Percentiles rank a stretch among this genome's conserved stretches.
These are phyloP conservation scores for Tor tambroides DNA, from an alignment of 2,113 vertebrate species.

Conservation along the genomic window DNA sequence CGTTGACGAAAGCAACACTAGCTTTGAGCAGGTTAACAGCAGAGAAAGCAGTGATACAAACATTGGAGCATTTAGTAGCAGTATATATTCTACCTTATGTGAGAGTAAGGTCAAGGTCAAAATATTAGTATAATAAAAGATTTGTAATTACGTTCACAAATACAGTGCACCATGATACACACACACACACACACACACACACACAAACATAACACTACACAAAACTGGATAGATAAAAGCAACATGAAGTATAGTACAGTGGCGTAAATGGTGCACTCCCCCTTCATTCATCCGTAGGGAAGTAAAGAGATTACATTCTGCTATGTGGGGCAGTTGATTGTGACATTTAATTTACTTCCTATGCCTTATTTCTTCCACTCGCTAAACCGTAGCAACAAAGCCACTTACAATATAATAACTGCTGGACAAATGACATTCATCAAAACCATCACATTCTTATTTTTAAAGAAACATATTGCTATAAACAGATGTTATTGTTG, in stretches of 20 bases:
- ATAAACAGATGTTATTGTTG: too few relatives aligned
- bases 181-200: neutral
- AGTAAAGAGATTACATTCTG: slow-evolving; percentile 42
- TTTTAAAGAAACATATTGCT: too few relatives aligned
- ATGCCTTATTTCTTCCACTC: slow-evolving; percentile 21
- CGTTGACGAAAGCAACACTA: too few relatives aligned
- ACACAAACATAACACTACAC: neutral
- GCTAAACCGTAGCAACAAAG: neutral
- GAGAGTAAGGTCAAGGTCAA: neutral
- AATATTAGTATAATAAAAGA: neutral
- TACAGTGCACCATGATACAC: neutral
- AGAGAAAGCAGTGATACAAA: neutral
- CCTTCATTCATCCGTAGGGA: slow-evolving; percentile 11
- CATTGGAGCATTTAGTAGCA: neutral
- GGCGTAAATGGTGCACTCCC: neutral
- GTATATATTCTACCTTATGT: neutral
- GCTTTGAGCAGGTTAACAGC: neutral
- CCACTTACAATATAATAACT: neutral
- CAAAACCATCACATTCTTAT: too few relatives aligned
- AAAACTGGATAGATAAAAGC: neutral
- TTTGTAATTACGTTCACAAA: neutral
- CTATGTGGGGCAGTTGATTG: slow-evolving; percentile 53
- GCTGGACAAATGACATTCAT: neutral
- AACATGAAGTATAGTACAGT: neutral
- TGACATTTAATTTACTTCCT: slow-evolving; percentile 56